Base-by-base conservation (phyloP, 2,888 invertebrate species). In the Helicoverpa assulta region DNA sequence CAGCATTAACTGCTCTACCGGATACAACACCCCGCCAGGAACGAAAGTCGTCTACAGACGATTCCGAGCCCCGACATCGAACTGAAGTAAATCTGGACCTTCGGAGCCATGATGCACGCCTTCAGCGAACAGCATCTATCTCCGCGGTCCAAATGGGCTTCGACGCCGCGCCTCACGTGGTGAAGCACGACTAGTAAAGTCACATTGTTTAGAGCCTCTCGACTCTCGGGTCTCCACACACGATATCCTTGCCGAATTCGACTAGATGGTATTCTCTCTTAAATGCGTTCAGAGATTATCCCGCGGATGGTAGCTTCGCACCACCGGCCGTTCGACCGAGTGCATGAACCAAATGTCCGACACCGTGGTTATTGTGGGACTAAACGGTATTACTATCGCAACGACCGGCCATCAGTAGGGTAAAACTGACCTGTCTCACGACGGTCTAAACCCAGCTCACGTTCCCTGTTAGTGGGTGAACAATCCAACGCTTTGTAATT, bases 401-500 rank as follows among this genome's bases (percentile, higher is more conserved):
- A 95, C 91, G 93, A 92, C 96, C 40, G 71, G 88, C 87, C 94
- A 95, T 95, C 95, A 95, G 96, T 96, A 96, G 96, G 96, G 95
- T 96, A 96, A 96, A 96, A 96, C 95, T 96, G 95, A 96, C 96
- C 96, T 96, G 95, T 96, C 96, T 96, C 96, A 96, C 96, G 96
- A 96, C 96, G 96, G 96, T 96, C 96, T 96, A 96, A 96, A 96
- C 96, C 96, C 96, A 96, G 96, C 96, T 96, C 96, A 96, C 96
- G 95, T 96, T 96, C 96, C 96, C 96, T 96, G 91, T 96, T 96
- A 91, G 95, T 94, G 96, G 96, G 96, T 96, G 96, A 97, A 97
- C 96, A 97, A 97, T 97, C 96, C 96, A 95, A 97, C 96, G 95
- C 97, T 97, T 97, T 95, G 96, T 93, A 96, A 97, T 96, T 97